phyloP scores from a whole-genome alignment of 1,140 invertebrate genomes.

The Agraylea sexmaculata region DNA sequence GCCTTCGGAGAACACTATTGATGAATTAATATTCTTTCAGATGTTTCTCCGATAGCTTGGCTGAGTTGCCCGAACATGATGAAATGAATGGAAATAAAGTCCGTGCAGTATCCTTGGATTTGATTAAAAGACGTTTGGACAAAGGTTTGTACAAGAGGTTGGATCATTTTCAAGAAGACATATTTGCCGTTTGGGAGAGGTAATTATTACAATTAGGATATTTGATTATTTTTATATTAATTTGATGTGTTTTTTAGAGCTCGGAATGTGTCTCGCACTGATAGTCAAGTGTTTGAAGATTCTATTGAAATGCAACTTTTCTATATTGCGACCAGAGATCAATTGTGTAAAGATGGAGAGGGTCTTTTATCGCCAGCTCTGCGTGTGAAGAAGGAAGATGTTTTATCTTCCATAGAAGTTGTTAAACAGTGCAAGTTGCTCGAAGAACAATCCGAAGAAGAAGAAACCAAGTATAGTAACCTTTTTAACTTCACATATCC shows the following conservation, averaged over 20 bases:
- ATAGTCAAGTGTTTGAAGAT: slow-evolving; percentile 92
- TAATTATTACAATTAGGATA: slow-evolving; percentile 17
- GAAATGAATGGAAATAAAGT: slow-evolving; percentile 50
- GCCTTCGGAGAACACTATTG: background rate
- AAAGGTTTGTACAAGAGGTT: slow-evolving; percentile 82
- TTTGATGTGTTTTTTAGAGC: slow-evolving; percentile 43
- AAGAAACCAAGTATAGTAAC: slow-evolving; percentile 45
- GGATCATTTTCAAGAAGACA: slow-evolving; percentile 93
- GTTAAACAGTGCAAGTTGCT: slow-evolving; percentile 65
- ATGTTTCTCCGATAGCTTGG: slow-evolving; percentile 92
- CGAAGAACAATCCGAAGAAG: slow-evolving; percentile 65
- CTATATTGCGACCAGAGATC: slow-evolving; percentile 71
- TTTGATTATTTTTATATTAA: background rate
- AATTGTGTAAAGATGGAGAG: slow-evolving; percentile 65
- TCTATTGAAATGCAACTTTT: slow-evolving; percentile 86
- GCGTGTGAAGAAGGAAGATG: slow-evolving; percentile 60
- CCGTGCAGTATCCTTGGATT: slow-evolving; percentile 68
- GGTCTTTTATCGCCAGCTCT: slow-evolving; percentile 79
- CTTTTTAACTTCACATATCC: background rate
- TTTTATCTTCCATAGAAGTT: slow-evolving; percentile 61
- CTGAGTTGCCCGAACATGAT: slow-evolving; percentile 84
- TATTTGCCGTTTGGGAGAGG: slow-evolving; percentile 85
- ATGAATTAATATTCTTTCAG: slow-evolving; percentile 30
- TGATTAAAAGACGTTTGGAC: slow-evolving; percentile 75
- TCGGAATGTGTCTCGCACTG: slow-evolving; percentile 71